Evolutionary conservation across 1,140 invertebrate genomes (phyloP).

Genomic region (Neotoxoptera formosana): DNA sequence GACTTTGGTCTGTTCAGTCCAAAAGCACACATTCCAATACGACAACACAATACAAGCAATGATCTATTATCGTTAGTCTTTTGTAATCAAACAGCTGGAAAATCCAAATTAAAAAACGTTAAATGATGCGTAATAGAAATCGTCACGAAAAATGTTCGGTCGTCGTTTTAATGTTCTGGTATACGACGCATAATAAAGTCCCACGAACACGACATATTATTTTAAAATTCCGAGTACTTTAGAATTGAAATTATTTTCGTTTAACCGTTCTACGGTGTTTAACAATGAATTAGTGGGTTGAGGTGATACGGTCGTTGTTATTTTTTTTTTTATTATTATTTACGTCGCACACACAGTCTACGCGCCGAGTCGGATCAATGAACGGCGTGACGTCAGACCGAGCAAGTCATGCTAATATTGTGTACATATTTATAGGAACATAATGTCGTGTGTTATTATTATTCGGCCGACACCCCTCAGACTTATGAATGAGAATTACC

Average conservation of each 20-base stretch:
- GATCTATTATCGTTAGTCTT: not conserved
- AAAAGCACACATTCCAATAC: not conserved
- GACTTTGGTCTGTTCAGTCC: not conserved
- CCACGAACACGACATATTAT: not conserved
- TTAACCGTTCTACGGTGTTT: not conserved
- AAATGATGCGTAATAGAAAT: not conserved
- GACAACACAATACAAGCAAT: not conserved
- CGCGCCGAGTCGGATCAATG: not conserved
- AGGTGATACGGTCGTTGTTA: not conserved
- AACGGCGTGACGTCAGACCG: conserved; percentile 17
- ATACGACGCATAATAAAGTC: not conserved
- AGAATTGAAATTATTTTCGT: not conserved
- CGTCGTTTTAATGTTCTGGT: not conserved
- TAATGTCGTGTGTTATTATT: not conserved
- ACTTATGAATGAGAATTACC: not conserved
- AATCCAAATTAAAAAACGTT: not conserved
- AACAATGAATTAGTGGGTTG: not conserved
- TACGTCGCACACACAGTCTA: not conserved
- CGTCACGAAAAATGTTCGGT: not conserved
- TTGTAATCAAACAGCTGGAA: not conserved
- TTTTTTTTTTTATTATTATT: not conserved
- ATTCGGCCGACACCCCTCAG: not conserved
- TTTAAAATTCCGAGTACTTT: not conserved
- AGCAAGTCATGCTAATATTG: not conserved
- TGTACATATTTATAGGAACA: not conserved